These are phyloP conservation scores for Barypeithes pellucidus DNA, from an alignment of 2,888 invertebrate species.

Conservation along the genomic window DNA sequence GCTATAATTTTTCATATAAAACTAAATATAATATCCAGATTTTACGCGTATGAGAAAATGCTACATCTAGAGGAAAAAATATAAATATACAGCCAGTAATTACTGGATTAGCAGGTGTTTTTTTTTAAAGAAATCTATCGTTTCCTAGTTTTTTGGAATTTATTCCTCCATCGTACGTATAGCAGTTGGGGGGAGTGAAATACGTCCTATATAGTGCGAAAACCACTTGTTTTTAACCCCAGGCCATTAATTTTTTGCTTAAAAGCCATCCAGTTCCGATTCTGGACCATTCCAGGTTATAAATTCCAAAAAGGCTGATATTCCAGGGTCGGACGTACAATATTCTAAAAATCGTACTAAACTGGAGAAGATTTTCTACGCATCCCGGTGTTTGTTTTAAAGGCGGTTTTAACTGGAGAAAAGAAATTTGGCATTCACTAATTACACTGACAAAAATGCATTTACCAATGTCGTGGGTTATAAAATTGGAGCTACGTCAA, in stretches of 20 bases:
- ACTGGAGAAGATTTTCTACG: too few relatives aligned
- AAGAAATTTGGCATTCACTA: too few relatives aligned
- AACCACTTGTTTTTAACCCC: slow-evolving; percentile 18
- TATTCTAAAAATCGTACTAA: background rate
- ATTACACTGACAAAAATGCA: background rate
- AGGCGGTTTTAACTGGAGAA: too few relatives aligned
- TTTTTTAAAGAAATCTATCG: too few relatives aligned
- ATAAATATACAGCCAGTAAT: too few relatives aligned
- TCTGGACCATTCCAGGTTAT: slow-evolving; percentile 1
- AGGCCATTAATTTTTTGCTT: slow-evolving; percentile 22
- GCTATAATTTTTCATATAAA: background rate
- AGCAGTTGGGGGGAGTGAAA: background rate
- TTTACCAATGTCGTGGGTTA: background rate
- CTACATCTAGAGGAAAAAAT: too few relatives aligned
- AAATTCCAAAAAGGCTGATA: background rate
- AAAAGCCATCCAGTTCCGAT: slow-evolving; percentile 18
- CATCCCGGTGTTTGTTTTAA: background rate
- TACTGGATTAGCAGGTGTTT: too few relatives aligned
- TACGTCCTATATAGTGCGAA: slow-evolving; percentile 7
- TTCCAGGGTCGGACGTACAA: background rate
- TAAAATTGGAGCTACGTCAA: too few relatives aligned
- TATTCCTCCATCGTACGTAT: background rate
- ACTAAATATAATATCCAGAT: background rate
- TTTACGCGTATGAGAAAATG: too few relatives aligned
- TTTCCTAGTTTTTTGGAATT: background rate